These are phyloP conservation scores for Ceratosolen solmsi DNA, from an alignment of 1,140 invertebrate species.

Conservation along the genomic window DNA sequence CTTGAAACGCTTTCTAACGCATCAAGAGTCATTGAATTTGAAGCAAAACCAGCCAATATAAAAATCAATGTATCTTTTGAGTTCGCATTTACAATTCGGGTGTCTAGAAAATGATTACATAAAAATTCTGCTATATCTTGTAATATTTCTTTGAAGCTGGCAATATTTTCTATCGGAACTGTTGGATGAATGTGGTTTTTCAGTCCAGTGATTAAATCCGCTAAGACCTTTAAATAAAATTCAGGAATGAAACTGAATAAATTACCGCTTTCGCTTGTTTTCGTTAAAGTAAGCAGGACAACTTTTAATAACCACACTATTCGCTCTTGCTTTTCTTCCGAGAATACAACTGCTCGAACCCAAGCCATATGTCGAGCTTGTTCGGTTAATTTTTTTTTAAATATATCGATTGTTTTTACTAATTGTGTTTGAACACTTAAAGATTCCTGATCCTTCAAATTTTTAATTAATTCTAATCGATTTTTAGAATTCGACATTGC, in stretches of 20 bases:
- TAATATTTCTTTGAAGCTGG: conserved; percentile 75
- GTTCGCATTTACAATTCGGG: conserved; percentile 83
- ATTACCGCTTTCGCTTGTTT: conserved; percentile 76
- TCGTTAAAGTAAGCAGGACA: conserved; percentile 75
- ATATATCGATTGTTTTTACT: conserved; percentile 69
- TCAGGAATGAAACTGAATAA: conserved; percentile 88
- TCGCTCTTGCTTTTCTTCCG: conserved; percentile 76
- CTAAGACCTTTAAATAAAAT: conserved; percentile 84
- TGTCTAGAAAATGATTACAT: conserved; percentile 83
- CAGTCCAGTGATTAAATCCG: conserved; percentile 78
- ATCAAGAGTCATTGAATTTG: conserved; percentile 75
- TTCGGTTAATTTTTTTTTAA: conserved; percentile 76
- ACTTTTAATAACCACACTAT: conserved; percentile 77
- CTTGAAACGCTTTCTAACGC: conserved; percentile 78
- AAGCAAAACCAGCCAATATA: conserved; percentile 82
- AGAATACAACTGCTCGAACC: conserved; percentile 78
- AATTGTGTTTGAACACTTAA: conserved; percentile 71
- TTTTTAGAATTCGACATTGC: conserved; percentile 74
- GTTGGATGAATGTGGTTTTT: conserved; percentile 80
- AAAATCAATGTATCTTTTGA: conserved; percentile 85
- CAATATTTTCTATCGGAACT: conserved; percentile 75
- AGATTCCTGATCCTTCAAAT: conserved; percentile 58
- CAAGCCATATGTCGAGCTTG: conserved; percentile 78
- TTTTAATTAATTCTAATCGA: conserved; percentile 66
- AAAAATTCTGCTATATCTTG: conserved; percentile 82